Evolutionary conservation across 2,113 vertebrate species (phyloP).

Genomic region (Fulica atra): DNA sequence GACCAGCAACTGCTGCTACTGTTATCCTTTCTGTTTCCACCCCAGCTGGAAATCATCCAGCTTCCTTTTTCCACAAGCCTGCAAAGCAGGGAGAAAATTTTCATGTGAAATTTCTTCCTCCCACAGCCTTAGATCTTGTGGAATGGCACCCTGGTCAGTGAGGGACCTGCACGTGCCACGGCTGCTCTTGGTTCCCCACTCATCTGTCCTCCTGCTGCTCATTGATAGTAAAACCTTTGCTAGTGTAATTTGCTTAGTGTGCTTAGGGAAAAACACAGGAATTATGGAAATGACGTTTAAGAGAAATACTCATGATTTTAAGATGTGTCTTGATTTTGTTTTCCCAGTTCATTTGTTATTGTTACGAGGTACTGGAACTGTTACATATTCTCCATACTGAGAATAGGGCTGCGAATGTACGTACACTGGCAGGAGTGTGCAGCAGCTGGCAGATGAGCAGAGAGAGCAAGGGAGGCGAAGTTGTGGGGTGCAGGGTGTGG

Average conservation of each 20-base stretch:
- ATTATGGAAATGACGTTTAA: not conserved
- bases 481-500: not conserved
- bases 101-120: not conserved
- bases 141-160: not conserved
- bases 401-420: not conserved
- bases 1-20: not conserved
- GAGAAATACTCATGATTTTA: not conserved
- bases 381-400: not conserved
- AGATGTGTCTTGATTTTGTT: not conserved
- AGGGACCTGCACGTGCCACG: not conserved
- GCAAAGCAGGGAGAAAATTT: not conserved
- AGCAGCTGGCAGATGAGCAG: not conserved
- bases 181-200: not conserved
- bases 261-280: not conserved
- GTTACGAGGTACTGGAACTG: not conserved
- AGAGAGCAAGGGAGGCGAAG: not conserved
- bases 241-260: not conserved
- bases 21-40: not conserved
- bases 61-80: not conserved
- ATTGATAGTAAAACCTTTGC: not conserved
- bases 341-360: not conserved
- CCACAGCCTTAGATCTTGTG: fast-evolving
- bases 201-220: not conserved
- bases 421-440: not conserved
- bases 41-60: fast-evolving